Evolutionary conservation across 2,113 vertebrate genomes (phyloP).

Genomic region (Motacilla alba): DNA sequence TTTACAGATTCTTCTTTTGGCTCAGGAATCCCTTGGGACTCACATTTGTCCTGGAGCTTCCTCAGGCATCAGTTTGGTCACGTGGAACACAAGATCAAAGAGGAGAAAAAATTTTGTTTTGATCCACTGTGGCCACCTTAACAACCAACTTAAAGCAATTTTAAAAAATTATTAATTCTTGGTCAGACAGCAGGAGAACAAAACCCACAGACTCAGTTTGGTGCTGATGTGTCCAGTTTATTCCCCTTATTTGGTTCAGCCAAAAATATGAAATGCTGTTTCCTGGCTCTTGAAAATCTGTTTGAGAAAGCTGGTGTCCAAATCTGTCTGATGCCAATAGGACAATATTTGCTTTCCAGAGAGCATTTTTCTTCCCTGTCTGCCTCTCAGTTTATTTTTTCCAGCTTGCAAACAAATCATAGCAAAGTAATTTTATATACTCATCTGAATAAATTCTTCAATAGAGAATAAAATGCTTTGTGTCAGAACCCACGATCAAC

Average conservation of each 20-base stretch:
- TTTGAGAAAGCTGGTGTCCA: background rate
- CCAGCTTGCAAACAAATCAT: background rate
- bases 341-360: background rate
- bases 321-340: background rate
- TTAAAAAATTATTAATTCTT: background rate
- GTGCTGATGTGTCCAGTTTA: background rate
- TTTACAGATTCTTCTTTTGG: background rate
- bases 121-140: background rate
- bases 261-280: background rate
- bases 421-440: background rate
- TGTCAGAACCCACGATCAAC: background rate
- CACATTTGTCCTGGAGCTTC: accelerated
- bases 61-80: background rate
- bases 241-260: background rate
- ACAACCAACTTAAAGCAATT: background rate
- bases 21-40: background rate
- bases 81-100: background rate
- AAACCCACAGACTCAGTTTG: background rate
- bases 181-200: background rate
- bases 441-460: background rate
- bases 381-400: background rate
- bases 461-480: background rate
- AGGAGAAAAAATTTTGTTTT: background rate
- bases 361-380: background rate
- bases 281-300: background rate